Base-by-base conservation (phyloP, 2,113 vertebrate genomes). In the Chloroceryle aenea region DNA sequence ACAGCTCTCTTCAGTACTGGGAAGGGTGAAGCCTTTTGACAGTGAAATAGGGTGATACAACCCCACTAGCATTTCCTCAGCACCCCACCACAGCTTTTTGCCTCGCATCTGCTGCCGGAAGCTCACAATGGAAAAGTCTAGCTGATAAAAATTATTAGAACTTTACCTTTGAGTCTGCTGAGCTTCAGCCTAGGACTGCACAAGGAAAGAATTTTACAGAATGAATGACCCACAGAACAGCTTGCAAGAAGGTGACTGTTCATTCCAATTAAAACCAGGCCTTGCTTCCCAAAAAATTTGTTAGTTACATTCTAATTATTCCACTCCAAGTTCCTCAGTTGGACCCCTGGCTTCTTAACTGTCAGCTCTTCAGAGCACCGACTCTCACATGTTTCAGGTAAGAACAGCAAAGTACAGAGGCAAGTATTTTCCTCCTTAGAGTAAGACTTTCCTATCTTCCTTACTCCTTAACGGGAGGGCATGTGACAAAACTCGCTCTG, bases 101-200 rank as follows among this genome's bases (percentile, higher is more conserved):
- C 58, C 56, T 86, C 21, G 2, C 36, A 26, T 36, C 38, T 71
- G 71, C 67, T 50, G 10, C 55, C 58, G 77, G 82, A 89, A 59
- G 47, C 53, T 62, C 30, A 38, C 52, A 66, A 6, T 5, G 16
- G 26, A 42, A 91, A 93, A 11, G 63, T 61, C 72, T 32, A 79
- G 68, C 67, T 84, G 52, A 90, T 45, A 74, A 84, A 95, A 89
- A 81, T 58, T 63, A 74, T 52, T n/a, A 67, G 63, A 77, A 84
- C 43, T 71, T 91, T 63, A 96, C 93, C 78, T 96, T 62, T 42
- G 23, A 67, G 38, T 56, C 72, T 93, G 76, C 76, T 88, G 86
- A 90, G 80, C 88, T 86, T 93, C 85, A 95, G 83, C 92, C 90
- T 72, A 96, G 56, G 80, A 36, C 75, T 72, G 82, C 92, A 89